These are phyloP conservation scores for Bolborhynchus lineola DNA, from an alignment of 2,113 vertebrate genomes.

Conservation along the genomic window DNA sequence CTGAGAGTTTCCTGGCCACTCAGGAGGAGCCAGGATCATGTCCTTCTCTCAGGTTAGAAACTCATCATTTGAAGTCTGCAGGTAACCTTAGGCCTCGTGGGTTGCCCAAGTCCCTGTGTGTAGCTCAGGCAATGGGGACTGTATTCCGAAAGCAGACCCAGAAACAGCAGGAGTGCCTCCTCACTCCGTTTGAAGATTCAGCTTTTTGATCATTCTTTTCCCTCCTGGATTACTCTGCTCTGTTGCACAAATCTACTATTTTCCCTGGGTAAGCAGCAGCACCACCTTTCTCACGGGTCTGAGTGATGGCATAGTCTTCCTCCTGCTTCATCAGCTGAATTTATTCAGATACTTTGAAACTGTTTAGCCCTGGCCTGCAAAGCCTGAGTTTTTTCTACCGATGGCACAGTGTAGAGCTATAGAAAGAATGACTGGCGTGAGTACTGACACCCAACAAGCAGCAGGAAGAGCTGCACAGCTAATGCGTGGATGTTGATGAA, in stretches of 20 bases:
- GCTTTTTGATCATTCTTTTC: not conserved
- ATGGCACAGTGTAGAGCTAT: not conserved
- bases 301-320: not conserved
- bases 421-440: not conserved
- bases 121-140: not conserved
- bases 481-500: not conserved
- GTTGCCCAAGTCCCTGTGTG: not conserved
- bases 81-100: fast-evolving
- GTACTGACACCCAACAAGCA: not conserved
- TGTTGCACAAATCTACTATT: not conserved
- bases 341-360: not conserved
- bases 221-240: not conserved
- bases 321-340: constrained; percentile 30
- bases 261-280: not conserved
- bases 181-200: not conserved
- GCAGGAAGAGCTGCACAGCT: not conserved
- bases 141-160: not conserved
- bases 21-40: fast-evolving
- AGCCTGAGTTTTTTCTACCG: not conserved
- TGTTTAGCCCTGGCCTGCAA: constrained; percentile 4
- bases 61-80: not conserved
- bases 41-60: not conserved
- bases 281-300: not conserved
- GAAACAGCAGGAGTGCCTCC: not conserved
- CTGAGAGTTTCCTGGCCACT: not conserved